phyloP scores from a whole-genome alignment of 1,140 invertebrate species.

The Oryctes rhinoceros region DNA sequence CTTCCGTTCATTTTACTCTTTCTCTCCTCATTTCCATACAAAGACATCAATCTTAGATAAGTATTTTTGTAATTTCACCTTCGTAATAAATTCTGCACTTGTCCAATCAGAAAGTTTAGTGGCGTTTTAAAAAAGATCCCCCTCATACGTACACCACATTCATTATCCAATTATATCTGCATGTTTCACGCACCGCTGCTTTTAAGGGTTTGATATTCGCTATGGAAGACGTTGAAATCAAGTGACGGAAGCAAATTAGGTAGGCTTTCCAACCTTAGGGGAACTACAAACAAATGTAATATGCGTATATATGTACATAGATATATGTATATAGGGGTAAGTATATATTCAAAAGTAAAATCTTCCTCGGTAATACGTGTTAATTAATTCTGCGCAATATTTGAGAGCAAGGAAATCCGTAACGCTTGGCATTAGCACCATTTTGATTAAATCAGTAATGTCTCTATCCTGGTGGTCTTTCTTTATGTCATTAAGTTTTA shows the following conservation, averaged over 20 bases:
- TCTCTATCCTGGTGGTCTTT: too few species aligned
- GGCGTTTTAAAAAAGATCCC: background rate
- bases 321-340: background rate
- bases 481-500: too few species aligned
- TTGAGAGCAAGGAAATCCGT: background rate
- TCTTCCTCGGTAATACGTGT: background rate
- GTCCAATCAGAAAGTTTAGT: background rate
- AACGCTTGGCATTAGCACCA: too few species aligned
- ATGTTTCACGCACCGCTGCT: constrained; percentile 13
- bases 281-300: background rate
- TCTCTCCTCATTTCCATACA: too few species aligned
- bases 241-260: constrained; percentile 4
- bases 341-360: background rate
- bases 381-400: background rate
- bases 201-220: background rate
- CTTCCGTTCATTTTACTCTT: too few species aligned
- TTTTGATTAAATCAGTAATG: too few species aligned
- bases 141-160: background rate
- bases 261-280: background rate
- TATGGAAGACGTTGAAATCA: constrained; percentile 15
- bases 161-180: constrained; percentile 20
- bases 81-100: too few species aligned
- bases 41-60: too few species aligned
- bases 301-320: background rate
- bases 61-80: too few species aligned